Evolutionary conservation across 2,797 vertebrate species (phyloP).

Genomic region (Amblyraja radiata): DNA sequence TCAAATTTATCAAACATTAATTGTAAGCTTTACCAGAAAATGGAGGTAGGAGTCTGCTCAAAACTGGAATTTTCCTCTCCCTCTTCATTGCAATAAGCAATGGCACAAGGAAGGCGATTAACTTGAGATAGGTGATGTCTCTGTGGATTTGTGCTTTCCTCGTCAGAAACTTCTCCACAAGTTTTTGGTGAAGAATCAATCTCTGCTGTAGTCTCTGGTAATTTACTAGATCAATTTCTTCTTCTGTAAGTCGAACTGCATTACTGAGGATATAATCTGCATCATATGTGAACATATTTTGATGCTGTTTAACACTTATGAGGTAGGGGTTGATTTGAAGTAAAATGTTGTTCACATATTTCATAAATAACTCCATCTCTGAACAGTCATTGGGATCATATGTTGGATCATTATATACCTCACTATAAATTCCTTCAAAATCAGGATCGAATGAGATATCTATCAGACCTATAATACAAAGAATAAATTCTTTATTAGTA

Average conservation of each 20-base stretch:
- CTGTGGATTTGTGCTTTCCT: slow-evolving; percentile 53
- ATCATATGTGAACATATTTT: slow-evolving; percentile 61
- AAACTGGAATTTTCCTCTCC: slow-evolving; percentile 60
- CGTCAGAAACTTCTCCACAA: slow-evolving; percentile 56
- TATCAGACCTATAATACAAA: slow-evolving; percentile 51
- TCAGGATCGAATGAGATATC: slow-evolving; percentile 57
- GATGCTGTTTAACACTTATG: slow-evolving; percentile 50
- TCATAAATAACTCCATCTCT: slow-evolving; percentile 57
- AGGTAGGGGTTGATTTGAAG: slow-evolving; percentile 57
- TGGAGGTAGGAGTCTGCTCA: slow-evolving; percentile 53
- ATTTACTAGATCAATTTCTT: slow-evolving; percentile 50
- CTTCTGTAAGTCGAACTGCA: slow-evolving; percentile 52
- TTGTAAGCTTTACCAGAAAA: slow-evolving; percentile 53
- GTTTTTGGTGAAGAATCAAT: slow-evolving; percentile 54
- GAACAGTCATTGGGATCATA: slow-evolving; percentile 56
- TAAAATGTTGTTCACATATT: slow-evolving; percentile 51
- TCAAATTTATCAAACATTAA: not conserved
- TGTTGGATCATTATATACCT: slow-evolving; percentile 54
- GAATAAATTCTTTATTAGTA: slow-evolving; percentile 28
- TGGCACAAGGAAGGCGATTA: slow-evolving; percentile 58
- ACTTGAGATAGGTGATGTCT: slow-evolving; percentile 55
- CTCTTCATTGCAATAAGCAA: slow-evolving; percentile 58
- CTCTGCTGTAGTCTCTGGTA: slow-evolving; percentile 60
- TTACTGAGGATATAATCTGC: slow-evolving; percentile 50
- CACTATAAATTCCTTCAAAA: slow-evolving; percentile 56